Evolutionary conservation across 2,797 vertebrate genomes (phyloP).

Genomic region (Semotilus atromaculatus): DNA sequence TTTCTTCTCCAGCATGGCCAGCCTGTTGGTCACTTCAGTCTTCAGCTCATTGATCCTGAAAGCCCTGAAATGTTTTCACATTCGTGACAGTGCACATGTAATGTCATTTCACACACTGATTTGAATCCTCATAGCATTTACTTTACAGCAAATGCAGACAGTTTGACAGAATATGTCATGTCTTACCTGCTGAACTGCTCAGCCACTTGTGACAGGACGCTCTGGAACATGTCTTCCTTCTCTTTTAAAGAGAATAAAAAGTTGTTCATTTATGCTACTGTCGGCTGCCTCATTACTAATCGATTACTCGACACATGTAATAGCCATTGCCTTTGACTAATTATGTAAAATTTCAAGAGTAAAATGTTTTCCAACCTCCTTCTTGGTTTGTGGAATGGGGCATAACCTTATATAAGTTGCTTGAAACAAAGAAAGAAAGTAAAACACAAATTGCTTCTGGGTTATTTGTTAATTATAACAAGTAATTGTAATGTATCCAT

Average conservation of each 20-base stretch:
- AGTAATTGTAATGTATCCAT: background rate
- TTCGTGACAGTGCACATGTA: background rate
- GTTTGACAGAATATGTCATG: background rate
- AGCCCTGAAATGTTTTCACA: slow-evolving; percentile 76
- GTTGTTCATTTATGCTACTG: background rate
- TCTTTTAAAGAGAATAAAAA: slow-evolving; percentile 76
- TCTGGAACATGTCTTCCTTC: slow-evolving; percentile 94
- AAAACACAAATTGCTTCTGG: background rate
- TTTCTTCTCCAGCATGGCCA: slow-evolving; percentile 93
- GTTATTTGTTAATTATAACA: no score
- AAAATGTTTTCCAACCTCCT: slow-evolving; percentile 77
- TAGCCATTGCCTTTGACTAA: background rate
- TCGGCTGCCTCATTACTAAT: background rate
- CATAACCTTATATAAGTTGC: slow-evolving; percentile 92
- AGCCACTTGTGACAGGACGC: slow-evolving; percentile 87
- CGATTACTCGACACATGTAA: background rate
- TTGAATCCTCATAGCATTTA: background rate
- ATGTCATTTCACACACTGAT: background rate
- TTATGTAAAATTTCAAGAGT: background rate
- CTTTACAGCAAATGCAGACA: background rate
- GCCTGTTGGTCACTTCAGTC: slow-evolving; percentile 90
- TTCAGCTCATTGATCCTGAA: slow-evolving; percentile 96
- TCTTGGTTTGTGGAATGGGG: slow-evolving; percentile 82
- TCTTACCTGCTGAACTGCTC: slow-evolving; percentile 95
- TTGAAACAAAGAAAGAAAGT: slow-evolving; percentile 62